Base-by-base conservation (phyloP, 2,797 vertebrate species). In the Lindbergichthys nudifrons region DNA sequence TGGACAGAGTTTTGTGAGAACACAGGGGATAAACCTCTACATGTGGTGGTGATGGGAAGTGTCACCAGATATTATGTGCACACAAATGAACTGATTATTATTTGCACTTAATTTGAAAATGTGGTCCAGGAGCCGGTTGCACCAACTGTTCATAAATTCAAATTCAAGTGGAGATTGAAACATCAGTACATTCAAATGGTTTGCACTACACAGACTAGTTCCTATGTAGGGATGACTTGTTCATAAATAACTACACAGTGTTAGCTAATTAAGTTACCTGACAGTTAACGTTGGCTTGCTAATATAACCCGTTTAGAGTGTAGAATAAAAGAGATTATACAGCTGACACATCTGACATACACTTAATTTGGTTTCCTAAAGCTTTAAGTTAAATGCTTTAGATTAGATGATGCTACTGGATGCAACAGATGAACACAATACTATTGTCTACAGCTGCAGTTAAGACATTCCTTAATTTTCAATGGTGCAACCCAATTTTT, bases 51-150 rank as follows among this genome's bases (percentile, higher is more conserved):
- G 58, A 86, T 87, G 83, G 83, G 54, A 54, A 52, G 77, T 87
- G 66, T 84, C 71, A 75, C 63, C 76, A 62, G 70, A 79, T 83
- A 90, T 87, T 80, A 88, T 85, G 79, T 91, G 78, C 63, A 89
- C 85, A 87, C 87, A 84, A 54, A 81, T 85, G 52, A 75, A 79
- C 7, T 11, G 53, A 86, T 85, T 70, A 82, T 75, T 87, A 68
- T 64, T 83, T 60, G 16, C 57, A 26, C 59, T 10, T 56, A 26
- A 70, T 78, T 50, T 50, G 2, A 77, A 69, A 73, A 65, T 51
- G 26, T 41, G 36, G 64, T 79, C 42, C 41, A 69, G 45, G 60
- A 61, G 47, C 4, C 9, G 3, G 69, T 74, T 81, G 76, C 82
- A 84, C 74, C 77, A 86, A 63, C 73, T 86, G 50, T 65, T 86